phyloP scores from a whole-genome alignment of 2,888 invertebrate species.

The Beris chalybata region DNA sequence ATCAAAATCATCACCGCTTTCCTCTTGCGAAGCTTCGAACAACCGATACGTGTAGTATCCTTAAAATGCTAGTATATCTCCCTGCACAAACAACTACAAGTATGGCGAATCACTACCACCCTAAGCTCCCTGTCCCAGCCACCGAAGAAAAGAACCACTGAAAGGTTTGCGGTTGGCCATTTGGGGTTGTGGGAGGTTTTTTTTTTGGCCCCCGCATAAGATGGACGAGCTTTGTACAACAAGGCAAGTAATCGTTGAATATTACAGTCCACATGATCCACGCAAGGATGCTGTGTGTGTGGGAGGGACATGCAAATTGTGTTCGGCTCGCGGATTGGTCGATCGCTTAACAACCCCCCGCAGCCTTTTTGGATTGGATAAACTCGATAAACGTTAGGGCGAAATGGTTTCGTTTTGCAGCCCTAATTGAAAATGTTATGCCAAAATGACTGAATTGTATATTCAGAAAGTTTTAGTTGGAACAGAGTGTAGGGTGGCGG shows the following conservation, averaged over 20 bases:
- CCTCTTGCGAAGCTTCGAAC: too few species aligned
- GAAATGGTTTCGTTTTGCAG: conserved; percentile 38
- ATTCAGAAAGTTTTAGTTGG: conserved; percentile 3
- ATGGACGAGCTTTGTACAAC: too few species aligned
- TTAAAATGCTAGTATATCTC: too few species aligned
- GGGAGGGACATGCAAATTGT: conserved; percentile 22
- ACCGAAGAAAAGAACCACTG: not conserved
- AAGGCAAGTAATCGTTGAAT: too few species aligned
- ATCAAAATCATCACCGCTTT: not conserved
- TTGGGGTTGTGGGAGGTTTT: conserved; percentile 8
- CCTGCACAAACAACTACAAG: not conserved
- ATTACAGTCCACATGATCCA: too few species aligned
- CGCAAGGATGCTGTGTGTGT: not conserved
- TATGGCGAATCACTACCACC: conserved; percentile 26
- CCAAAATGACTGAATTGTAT: conserved; percentile 30
- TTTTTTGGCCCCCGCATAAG: not conserved
- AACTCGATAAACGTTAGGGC: conserved; percentile 38
- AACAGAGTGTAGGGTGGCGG: conserved; percentile 1
- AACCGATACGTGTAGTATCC: too few species aligned
- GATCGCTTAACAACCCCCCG: conserved; percentile 43
- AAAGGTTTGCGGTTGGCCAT: conserved; percentile 19
- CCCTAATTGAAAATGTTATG: conserved; percentile 37
- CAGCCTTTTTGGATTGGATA: conserved; percentile 41
- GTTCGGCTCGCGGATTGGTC: conserved; percentile 42
- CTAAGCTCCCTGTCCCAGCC: not conserved